These are phyloP conservation scores for Dryomyza anilis DNA, from an alignment of 2,888 invertebrate genomes.

Conservation along the genomic window DNA sequence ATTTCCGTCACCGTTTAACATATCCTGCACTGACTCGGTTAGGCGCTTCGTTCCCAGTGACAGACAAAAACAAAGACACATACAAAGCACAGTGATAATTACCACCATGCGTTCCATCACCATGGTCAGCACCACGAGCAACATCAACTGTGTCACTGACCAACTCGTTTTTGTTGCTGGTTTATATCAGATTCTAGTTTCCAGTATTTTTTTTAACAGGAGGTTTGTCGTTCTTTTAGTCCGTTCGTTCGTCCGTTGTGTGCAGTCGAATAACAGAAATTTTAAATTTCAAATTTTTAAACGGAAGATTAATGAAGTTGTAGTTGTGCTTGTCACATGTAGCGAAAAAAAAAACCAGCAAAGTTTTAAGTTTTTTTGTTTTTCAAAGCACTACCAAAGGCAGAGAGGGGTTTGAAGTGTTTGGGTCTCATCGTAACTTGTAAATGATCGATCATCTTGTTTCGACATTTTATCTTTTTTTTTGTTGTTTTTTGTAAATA, in stretches of 20 bases:
- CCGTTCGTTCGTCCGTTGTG: background rate
- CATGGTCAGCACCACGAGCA: background rate
- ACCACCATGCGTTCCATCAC: constrained; percentile 14
- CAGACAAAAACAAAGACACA: background rate
- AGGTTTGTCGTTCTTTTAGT: background rate
- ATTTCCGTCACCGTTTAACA: no score
- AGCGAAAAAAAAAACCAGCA: no score
- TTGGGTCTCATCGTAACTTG: constrained; percentile 6
- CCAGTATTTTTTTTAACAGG: no score
- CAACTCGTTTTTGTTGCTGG: background rate
- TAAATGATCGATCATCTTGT: constrained; percentile 15
- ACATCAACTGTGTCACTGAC: background rate
- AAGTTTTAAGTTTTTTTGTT: no score
- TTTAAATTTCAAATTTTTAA: constrained; percentile 21
- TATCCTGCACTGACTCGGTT: background rate
- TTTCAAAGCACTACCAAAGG: background rate
- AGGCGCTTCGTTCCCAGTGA: constrained; percentile 2
- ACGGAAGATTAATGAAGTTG: constrained; percentile 23
- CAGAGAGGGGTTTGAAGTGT: background rate
- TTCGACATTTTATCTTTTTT: constrained; percentile 1
- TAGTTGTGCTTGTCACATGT: constrained; percentile 16
- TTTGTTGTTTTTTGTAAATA: background rate
- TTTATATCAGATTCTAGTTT: no score
- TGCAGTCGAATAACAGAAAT: background rate
- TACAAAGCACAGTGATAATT: constrained; percentile 15